Percentiles rank a stretch among this genome's conserved stretches.
Conservation (phyloP, 1,140 invertebrate species). For the Zaprionus taronus region DNA sequence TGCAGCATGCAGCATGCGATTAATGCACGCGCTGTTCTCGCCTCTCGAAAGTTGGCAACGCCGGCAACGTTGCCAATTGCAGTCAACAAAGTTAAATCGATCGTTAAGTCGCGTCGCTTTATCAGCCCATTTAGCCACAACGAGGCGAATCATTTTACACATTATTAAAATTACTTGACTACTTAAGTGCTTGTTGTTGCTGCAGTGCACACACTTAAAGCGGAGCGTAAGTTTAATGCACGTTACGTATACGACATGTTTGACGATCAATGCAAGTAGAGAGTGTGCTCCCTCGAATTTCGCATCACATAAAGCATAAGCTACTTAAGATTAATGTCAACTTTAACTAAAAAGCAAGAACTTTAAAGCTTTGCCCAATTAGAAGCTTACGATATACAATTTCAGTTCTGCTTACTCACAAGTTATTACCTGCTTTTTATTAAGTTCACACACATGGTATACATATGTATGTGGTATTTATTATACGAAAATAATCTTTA, state of each 20-base stretch:
- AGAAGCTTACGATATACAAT: background rate
- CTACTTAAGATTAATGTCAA: too few species aligned
- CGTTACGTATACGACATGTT: background rate
- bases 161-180: conserved; percentile 71
- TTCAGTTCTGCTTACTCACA: background rate
- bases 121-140: conserved; percentile 63
- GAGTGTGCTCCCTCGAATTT: too few species aligned
- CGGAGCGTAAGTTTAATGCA: conserved; percentile 51
- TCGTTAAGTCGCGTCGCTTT: conserved; percentile 37
- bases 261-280: background rate
- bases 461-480: background rate
- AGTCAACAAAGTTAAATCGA: conserved; percentile 35
- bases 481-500: conserved; percentile 24
- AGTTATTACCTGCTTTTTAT: background rate
- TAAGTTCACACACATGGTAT: background rate
- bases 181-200: conserved; percentile 33
- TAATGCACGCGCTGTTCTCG: conserved; percentile 55
- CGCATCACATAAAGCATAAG: too few species aligned
- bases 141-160: conserved; percentile 65
- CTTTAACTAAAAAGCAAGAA: background rate
- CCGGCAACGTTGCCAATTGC: conserved; percentile 8
- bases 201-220: conserved; percentile 25
- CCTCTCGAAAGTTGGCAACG: conserved; percentile 35
- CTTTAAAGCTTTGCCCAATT: background rate
- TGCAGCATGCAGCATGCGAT: conserved; percentile 66